Evolutionary conservation across 2,888 invertebrate species (phyloP).

Genomic region (Labia minor): DNA sequence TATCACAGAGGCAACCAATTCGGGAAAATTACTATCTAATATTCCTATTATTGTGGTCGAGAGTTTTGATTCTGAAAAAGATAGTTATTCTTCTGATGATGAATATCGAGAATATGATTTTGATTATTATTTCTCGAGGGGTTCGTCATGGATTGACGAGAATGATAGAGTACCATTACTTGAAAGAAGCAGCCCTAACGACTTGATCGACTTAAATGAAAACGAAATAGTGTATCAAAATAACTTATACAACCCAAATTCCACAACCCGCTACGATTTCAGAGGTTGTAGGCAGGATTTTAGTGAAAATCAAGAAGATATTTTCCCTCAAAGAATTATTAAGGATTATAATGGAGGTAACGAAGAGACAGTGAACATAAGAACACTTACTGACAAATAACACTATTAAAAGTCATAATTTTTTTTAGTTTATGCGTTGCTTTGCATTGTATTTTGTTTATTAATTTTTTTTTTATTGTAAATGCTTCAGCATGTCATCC

Average conservation of each 20-base stretch:
- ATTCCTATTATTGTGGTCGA: conserved; percentile 1
- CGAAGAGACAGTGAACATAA: background rate
- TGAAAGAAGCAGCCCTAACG: background rate
- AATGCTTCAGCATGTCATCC: conserved; percentile 18
- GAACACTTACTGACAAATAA: background rate
- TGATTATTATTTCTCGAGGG: conserved; percentile 1
- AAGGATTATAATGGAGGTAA: background rate
- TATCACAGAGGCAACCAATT: background rate
- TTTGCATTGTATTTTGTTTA: background rate
- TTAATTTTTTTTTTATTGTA: background rate
- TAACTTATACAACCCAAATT: background rate
- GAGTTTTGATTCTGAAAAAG: background rate
- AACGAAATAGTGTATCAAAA: background rate
- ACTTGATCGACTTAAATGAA: background rate
- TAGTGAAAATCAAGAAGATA: background rate
- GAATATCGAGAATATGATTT: conserved; percentile 7
- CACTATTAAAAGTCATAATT: background rate
- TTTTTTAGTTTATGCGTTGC: background rate
- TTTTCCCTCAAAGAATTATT: background rate
- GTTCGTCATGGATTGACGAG: background rate
- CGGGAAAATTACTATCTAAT: background rate
- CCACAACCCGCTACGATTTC: background rate
- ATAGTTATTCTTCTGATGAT: conserved; percentile 1
- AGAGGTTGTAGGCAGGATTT: background rate
- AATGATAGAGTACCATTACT: background rate